Percentiles rank a stretch among this genome's conserved stretches.
These are phyloP conservation scores for Tiliqua scincoides DNA, from an alignment of 2,113 vertebrate genomes.

Conservation along the genomic window DNA sequence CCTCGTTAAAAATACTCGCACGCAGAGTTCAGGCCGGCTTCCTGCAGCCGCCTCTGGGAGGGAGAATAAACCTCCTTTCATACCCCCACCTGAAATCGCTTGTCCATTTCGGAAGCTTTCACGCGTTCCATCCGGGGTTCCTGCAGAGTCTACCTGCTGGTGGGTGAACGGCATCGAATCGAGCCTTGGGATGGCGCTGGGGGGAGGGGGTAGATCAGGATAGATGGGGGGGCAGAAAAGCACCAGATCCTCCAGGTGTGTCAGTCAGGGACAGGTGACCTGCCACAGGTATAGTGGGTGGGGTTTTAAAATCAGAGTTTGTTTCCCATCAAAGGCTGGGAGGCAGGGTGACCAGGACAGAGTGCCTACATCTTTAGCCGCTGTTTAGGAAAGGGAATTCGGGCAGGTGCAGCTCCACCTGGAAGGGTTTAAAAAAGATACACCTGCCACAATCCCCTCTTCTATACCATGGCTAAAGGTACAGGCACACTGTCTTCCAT, in stretches of 20 bases:
- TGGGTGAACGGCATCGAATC: neutral
- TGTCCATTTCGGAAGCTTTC: neutral
- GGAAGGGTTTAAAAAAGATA: too few species aligned
- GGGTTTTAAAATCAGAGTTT: neutral
- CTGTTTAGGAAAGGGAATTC: too few species aligned
- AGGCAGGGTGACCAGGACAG: too few species aligned
- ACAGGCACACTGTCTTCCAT: too few species aligned
- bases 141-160: neutral
- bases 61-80: too few species aligned
- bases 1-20: conserved; percentile 1
- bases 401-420: too few species aligned
- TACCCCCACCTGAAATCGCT: neutral
- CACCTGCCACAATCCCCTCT: too few species aligned
- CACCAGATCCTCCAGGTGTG: neutral
- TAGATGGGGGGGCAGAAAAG: too few species aligned
- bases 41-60: neutral
- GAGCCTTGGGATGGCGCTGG: neutral
- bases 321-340: neutral
- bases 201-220: too few species aligned
- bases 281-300: neutral
- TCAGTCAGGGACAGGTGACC: neutral
- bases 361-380: too few species aligned
- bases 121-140: neutral
- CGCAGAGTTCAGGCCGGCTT: neutral
- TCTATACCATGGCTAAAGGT: too few species aligned